Percentiles rank a stretch among this genome's conserved stretches.
These are phyloP conservation scores for Neuroterus valhalla DNA, from an alignment of 1,140 invertebrate species.

Conservation along the genomic window DNA sequence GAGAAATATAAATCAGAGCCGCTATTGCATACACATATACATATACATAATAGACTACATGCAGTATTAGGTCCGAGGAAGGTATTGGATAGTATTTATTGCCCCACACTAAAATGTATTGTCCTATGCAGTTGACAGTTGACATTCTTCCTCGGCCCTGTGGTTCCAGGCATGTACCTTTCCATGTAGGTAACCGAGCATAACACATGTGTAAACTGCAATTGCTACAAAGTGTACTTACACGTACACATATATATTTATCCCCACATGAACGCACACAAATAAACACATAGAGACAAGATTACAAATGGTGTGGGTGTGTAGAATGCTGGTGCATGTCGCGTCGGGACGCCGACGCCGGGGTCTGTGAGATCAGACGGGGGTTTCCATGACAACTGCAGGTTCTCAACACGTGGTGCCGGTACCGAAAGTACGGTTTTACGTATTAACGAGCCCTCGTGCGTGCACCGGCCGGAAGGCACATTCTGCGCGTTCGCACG, in stretches of 20 bases:
- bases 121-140: conserved; percentile 58
- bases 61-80: neutral
- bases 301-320: conserved; percentile 22
- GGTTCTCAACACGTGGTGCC: conserved; percentile 68
- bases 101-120: conserved; percentile 38
- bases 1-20: too few species aligned
- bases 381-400: conserved; percentile 65
- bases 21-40: too few species aligned
- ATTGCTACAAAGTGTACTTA: conserved; percentile 21
- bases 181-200: neutral
- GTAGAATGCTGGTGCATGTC: conserved; percentile 25
- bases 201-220: conserved; percentile 29
- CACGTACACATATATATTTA: conserved; percentile 2
- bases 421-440: conserved; percentile 50
- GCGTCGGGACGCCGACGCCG: conserved; percentile 31
- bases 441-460: conserved; percentile 59
- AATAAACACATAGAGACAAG: neutral
- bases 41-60: neutral
- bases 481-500: conserved; percentile 54
- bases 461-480: conserved; percentile 55
- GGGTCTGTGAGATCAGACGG: conserved; percentile 57
- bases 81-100: neutral
- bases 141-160: conserved; percentile 44
- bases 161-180: conserved; percentile 19
- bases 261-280: conserved; percentile 28